phyloP scores from a whole-genome alignment of 2,888 invertebrate genomes.

The Cheiracanthium punctorium region DNA sequence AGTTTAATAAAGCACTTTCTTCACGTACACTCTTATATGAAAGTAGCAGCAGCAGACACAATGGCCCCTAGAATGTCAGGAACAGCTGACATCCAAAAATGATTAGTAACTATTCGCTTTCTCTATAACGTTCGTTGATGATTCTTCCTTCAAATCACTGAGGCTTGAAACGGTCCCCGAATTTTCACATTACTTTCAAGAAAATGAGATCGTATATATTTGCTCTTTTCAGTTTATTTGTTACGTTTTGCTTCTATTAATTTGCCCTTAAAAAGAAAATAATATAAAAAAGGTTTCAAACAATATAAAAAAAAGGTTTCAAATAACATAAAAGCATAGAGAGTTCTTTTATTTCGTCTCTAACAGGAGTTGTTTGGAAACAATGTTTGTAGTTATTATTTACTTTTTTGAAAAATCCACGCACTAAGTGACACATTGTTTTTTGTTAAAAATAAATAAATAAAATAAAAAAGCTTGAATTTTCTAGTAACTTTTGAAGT shows the following conservation, averaged over 20 bases:
- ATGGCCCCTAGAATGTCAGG: slow-evolving; percentile 54
- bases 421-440: no score
- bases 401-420: no score
- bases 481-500: no score
- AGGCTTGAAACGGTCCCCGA: slow-evolving; percentile 50
- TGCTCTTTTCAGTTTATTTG: slow-evolving; percentile 5
- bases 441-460: no score
- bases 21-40: background rate
- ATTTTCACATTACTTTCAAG: slow-evolving; percentile 59
- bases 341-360: background rate
- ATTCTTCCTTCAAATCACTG: slow-evolving; percentile 57
- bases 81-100: slow-evolving; percentile 63
- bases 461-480: no score
- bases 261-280: background rate
- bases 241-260: slow-evolving; percentile 41
- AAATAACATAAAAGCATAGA: background rate
- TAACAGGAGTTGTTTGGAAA: background rate
- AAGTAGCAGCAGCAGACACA: slow-evolving; percentile 30
- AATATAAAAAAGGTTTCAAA: no score
- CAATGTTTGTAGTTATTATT: no score
- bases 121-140: slow-evolving; percentile 50
- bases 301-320: background rate
- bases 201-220: background rate
- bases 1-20: slow-evolving; percentile 39
- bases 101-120: slow-evolving; percentile 56